phyloP scores from a whole-genome alignment of 2,888 invertebrate genomes.

The Epistrophe eligans region DNA sequence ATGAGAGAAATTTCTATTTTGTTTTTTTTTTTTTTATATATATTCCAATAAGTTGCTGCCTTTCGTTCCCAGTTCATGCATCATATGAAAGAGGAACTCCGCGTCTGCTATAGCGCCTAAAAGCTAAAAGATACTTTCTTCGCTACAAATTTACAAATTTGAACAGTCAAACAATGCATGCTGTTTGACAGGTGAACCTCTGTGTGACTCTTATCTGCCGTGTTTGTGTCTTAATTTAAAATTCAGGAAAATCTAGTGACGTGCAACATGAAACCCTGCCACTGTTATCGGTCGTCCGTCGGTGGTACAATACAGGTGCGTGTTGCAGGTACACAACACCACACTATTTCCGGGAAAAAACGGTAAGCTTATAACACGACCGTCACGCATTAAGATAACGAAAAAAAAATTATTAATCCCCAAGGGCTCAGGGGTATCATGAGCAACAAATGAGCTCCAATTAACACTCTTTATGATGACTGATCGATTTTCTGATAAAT shows the following conservation, averaged over 20 bases:
- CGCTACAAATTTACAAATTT: slow-evolving; percentile 38
- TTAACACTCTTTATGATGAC: slow-evolving; percentile 68
- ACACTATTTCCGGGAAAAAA: slow-evolving; percentile 45
- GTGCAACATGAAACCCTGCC: slow-evolving; percentile 61
- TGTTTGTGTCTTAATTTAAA: slow-evolving; percentile 70
- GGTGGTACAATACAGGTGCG: slow-evolving; percentile 45
- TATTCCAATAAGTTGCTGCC: slow-evolving; percentile 29
- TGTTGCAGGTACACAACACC: slow-evolving; percentile 22
- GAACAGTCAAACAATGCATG: slow-evolving; percentile 73
- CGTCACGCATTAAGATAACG: slow-evolving; percentile 46
- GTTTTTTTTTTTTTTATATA: not conserved
- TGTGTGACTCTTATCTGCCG: slow-evolving; percentile 47
- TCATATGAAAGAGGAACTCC: slow-evolving; percentile 41
- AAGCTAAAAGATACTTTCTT: slow-evolving; percentile 62
- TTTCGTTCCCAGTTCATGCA: slow-evolving; percentile 53
- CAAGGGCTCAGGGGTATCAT: slow-evolving; percentile 39
- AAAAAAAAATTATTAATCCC: slow-evolving; percentile 9
- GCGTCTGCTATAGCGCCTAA: slow-evolving; percentile 17
- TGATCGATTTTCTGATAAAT: slow-evolving; percentile 62
- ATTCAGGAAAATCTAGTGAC: slow-evolving; percentile 63
- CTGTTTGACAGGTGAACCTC: slow-evolving; percentile 69
- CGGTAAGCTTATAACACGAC: slow-evolving; percentile 15
- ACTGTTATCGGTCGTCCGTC: slow-evolving; percentile 27
- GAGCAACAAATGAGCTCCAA: slow-evolving; percentile 56
- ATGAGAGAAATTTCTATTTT: slow-evolving; percentile 68